A percentile compares a stretch with the other conserved stretches of the same genome.
Conservation (phyloP, 2,797 vertebrate species). For the Anguilla marmorata region DNA sequence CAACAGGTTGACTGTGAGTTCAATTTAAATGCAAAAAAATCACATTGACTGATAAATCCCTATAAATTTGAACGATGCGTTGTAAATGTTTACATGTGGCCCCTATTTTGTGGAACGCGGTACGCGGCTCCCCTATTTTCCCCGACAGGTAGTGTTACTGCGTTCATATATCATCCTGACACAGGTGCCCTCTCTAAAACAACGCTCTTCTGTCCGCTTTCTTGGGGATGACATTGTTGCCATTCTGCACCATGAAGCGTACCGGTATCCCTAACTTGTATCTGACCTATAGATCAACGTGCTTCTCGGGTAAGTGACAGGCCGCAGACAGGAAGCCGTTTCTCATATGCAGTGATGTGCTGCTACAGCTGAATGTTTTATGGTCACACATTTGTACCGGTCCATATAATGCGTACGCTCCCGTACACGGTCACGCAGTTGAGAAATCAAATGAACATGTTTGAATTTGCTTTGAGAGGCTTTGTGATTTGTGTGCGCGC, state of each 20-base stretch:
- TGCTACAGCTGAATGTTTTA: not conserved
- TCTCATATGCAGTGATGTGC: not conserved
- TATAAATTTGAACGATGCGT: constrained; percentile 61
- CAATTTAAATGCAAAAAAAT: not conserved
- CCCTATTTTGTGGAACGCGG: constrained; percentile 64
- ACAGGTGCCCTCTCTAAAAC: constrained; percentile 66
- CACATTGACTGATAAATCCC: constrained; percentile 56
- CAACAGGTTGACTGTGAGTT: not conserved
- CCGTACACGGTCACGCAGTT: not conserved
- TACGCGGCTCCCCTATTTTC: constrained; percentile 57
- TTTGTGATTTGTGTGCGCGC: too few relatives aligned
- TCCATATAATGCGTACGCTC: not conserved
- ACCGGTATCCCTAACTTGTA: constrained; percentile 47
- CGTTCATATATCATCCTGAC: constrained; percentile 76
- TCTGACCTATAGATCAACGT: constrained; percentile 41
- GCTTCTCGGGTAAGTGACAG: not conserved
- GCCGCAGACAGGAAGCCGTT: not conserved
- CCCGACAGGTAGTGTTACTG: constrained; percentile 69
- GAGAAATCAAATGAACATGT: not conserved
- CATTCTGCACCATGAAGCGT: constrained; percentile 60
- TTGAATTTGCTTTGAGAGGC: not conserved
- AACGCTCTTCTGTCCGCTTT: constrained; percentile 53
- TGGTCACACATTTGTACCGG: not conserved
- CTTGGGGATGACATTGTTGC: constrained; percentile 61
- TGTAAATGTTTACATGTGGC: constrained; percentile 69